Conservation (phyloP, 2,888 invertebrate genomes). For the Tetragnatha montana region DNA sequence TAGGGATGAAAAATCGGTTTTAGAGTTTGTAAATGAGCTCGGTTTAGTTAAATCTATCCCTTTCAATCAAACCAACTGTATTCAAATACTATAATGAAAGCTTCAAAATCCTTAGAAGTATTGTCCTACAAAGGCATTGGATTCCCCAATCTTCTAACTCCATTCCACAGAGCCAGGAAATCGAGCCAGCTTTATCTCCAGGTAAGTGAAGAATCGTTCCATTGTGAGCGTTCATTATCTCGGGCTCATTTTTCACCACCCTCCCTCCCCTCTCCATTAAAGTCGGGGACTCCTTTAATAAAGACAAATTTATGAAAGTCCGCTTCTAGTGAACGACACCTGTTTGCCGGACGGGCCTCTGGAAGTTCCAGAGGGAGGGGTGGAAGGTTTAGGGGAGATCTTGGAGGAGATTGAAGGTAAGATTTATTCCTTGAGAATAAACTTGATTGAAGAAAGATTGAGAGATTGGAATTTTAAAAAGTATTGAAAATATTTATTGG, state of each 20-base stretch:
- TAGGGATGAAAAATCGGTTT: too few species aligned
- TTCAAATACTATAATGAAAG: too few species aligned
- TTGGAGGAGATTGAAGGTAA: background rate
- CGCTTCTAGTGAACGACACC: conserved; percentile 39
- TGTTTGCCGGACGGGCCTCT: conserved; percentile 43
- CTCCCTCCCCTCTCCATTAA: background rate
- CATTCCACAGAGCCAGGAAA: background rate
- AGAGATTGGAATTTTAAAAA: too few species aligned
- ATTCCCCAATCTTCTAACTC: background rate
- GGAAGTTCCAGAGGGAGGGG: background rate
- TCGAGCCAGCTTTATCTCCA: background rate
- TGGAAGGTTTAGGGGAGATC: background rate
- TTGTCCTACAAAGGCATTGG: too few species aligned
- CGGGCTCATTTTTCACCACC: background rate
- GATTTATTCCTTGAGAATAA: too few species aligned
- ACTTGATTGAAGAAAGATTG: too few species aligned
- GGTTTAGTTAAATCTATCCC: too few species aligned
- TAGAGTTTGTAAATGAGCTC: too few species aligned
- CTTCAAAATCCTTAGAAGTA: too few species aligned
- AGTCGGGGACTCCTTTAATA: conserved; percentile 40
- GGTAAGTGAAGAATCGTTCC: too few species aligned
- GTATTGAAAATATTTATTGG: too few species aligned
- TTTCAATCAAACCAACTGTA: too few species aligned
- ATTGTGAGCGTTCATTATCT: background rate
- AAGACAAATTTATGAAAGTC: conserved; percentile 62